phyloP scores from a whole-genome alignment of 2,797 vertebrate species.

The Microchirus variegatus region DNA sequence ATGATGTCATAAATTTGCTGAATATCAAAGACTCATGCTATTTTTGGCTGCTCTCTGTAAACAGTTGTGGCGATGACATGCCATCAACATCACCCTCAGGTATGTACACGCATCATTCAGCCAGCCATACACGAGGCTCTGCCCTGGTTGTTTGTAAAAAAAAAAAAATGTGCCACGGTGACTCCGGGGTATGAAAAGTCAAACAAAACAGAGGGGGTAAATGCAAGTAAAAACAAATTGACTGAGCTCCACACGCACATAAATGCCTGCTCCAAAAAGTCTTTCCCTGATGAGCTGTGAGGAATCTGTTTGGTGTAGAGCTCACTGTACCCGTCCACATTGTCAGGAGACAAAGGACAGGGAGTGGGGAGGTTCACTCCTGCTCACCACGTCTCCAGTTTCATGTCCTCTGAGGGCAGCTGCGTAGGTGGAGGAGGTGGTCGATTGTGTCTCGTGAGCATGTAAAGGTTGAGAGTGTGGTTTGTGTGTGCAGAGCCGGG shows the following conservation, averaged over 20 bases:
- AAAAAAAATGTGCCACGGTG: conserved; percentile 2
- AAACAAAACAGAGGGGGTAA: conserved; percentile 23
- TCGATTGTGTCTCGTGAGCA: conserved; percentile 24
- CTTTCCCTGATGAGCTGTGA: conserved; percentile 32
- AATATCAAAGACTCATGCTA: not conserved
- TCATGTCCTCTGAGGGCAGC: conserved; percentile 57
- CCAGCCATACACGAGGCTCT: not conserved
- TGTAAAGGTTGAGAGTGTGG: not conserved
- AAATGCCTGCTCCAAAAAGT: conserved; percentile 1
- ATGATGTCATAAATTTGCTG: too few relatives aligned
- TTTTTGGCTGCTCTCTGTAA: not conserved
- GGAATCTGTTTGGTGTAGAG: conserved; percentile 45
- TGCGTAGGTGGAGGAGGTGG: conserved; percentile 41
- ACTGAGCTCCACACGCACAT: conserved; percentile 12
- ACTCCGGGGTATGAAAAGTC: not conserved
- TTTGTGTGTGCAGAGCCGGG: not conserved
- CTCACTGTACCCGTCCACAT: conserved; percentile 50
- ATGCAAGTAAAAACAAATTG: conserved; percentile 18
- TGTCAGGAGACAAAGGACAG: conserved; percentile 69
- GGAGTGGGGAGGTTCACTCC: conserved; percentile 56
- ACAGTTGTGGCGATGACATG: too few relatives aligned
- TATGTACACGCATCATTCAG: not conserved
- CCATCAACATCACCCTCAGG: not conserved
- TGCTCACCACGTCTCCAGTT: conserved; percentile 55
- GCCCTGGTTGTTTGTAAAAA: not conserved